Evolutionary conservation across 2,888 invertebrate genomes (phyloP).

Genomic region (Hyposoter didymator): DNA sequence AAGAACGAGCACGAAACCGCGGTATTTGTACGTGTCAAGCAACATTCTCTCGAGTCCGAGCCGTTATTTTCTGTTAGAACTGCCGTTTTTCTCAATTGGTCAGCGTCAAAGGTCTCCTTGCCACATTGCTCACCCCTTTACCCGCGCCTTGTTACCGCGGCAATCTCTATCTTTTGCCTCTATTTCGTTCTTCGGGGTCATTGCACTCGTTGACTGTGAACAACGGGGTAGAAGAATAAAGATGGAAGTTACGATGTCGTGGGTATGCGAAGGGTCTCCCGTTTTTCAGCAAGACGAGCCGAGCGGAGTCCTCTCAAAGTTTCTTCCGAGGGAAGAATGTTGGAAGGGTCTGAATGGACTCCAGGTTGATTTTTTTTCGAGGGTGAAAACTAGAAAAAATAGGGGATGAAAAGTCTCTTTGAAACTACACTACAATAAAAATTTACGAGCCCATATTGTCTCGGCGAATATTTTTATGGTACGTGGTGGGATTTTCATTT

Average conservation of each 20-base stretch:
- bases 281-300: constrained; percentile 46
- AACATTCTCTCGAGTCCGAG: constrained; percentile 65
- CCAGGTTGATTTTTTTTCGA: constrained; percentile 26
- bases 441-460: constrained; percentile 43
- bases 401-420: constrained; percentile 35
- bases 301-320: constrained; percentile 28
- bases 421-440: constrained; percentile 16
- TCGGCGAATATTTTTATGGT: constrained; percentile 33
- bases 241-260: constrained; percentile 57
- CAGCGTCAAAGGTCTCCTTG: constrained; percentile 71
- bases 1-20: constrained; percentile 40
- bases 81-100: constrained; percentile 77
- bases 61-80: constrained; percentile 75
- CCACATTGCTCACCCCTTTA: constrained; percentile 34
- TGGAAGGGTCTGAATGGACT: constrained; percentile 37
- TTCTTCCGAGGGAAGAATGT: constrained; percentile 41
- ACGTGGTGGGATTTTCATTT: constrained; percentile 32
- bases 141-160: constrained; percentile 40
- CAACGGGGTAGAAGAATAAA: constrained; percentile 61
- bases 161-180: constrained; percentile 33
- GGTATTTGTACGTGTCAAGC: constrained; percentile 59
- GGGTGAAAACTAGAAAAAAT: constrained; percentile 4
- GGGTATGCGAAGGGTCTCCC: constrained; percentile 37
- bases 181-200: constrained; percentile 66
- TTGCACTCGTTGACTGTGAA: constrained; percentile 62